phyloP scores from a whole-genome alignment of 2,888 invertebrate genomes.

The Megamerina dolium region DNA sequence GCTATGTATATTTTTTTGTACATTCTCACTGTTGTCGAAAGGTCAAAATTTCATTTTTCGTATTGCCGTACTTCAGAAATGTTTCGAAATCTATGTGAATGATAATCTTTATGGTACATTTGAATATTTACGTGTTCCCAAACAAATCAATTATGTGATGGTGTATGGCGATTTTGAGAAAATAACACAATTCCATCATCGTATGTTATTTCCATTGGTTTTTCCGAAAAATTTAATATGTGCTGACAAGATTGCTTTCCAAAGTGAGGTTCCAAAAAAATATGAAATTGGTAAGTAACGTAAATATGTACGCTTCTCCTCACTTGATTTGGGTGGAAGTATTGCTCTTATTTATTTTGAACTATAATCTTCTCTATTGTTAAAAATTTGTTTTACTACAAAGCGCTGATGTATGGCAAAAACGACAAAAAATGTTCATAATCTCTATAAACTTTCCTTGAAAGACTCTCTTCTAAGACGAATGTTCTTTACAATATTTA shows the following conservation, averaged over 20 bases:
- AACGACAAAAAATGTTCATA: no score
- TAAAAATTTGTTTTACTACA: no score
- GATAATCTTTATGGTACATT: slow-evolving; percentile 46
- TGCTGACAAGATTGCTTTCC: slow-evolving; percentile 43
- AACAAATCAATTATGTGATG: slow-evolving; percentile 43
- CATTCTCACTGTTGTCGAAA: slow-evolving; percentile 11
- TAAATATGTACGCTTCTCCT: background rate
- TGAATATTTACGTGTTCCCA: slow-evolving; percentile 44
- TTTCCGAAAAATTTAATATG: slow-evolving; percentile 41
- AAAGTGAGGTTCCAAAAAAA: slow-evolving; percentile 45
- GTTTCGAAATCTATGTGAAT: slow-evolving; percentile 48
- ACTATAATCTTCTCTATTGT: no score
- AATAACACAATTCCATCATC: slow-evolving; percentile 47
- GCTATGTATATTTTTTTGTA: background rate
- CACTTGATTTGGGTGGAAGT: no score
- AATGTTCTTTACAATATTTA: no score
- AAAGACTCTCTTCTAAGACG: no score
- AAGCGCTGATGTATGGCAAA: no score
- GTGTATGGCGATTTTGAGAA: slow-evolving; percentile 46
- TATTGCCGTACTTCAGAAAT: slow-evolving; percentile 45
- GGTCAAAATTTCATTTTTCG: slow-evolving; percentile 46
- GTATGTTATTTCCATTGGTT: slow-evolving; percentile 45
- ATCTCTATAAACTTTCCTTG: no score
- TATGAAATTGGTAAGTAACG: slow-evolving; percentile 39
- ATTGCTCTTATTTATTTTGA: no score